phyloP scores from a whole-genome alignment of 1,140 invertebrate species.

The Dysdera silvatica region DNA sequence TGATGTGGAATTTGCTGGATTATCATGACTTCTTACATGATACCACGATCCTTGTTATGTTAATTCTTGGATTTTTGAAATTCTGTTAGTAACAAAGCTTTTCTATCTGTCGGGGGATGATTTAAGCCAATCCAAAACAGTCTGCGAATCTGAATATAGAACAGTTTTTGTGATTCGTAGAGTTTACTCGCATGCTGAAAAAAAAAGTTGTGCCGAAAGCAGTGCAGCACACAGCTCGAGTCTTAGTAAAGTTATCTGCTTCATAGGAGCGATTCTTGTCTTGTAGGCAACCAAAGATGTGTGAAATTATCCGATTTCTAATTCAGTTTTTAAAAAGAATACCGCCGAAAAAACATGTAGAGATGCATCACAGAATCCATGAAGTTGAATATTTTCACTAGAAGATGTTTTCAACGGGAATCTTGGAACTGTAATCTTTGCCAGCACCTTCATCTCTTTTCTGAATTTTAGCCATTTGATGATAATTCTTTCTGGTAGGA shows the following conservation, averaged over 20 bases:
- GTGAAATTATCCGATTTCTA: background rate
- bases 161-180: too few relatives aligned
- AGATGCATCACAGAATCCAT: slow-evolving; percentile 41
- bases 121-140: too few relatives aligned
- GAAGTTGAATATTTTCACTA: slow-evolving; percentile 38
- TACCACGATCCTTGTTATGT: too few relatives aligned
- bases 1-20: too few relatives aligned
- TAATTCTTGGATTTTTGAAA: too few relatives aligned
- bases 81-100: too few relatives aligned
- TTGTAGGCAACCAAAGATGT: background rate
- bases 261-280: slow-evolving; percentile 38
- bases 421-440: slow-evolving; percentile 1
- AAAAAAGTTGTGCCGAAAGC: slow-evolving; percentile 2
- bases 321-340: background rate
- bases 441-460: slow-evolving; percentile 30
- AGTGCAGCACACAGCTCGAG: slow-evolving; percentile 25
- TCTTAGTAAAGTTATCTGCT: slow-evolving; percentile 33
- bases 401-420: slow-evolving; percentile 26
- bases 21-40: too few relatives aligned
- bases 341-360: slow-evolving; percentile 38
- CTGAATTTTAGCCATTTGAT: slow-evolving; percentile 37
- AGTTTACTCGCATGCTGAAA: too few relatives aligned
- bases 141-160: too few relatives aligned
- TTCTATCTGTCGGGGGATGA: too few relatives aligned
- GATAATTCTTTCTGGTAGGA: slow-evolving; percentile 36